Percentiles rank a stretch among this genome's conserved stretches.
Conservation (phyloP, 2,113 vertebrate genomes). For the Fukomys damarensis region DNA sequence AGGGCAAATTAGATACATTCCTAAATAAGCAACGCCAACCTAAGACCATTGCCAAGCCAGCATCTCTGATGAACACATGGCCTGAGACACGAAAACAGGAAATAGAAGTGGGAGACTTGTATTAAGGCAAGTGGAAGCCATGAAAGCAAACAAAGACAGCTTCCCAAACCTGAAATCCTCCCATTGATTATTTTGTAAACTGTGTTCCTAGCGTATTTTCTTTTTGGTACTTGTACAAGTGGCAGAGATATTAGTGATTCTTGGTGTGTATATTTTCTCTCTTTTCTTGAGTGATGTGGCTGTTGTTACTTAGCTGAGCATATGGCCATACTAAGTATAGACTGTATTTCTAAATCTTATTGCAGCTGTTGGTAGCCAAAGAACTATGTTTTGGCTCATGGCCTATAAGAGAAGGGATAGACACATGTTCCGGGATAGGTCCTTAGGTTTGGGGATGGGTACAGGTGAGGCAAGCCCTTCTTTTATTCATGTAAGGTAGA, state of each 20-base stretch:
- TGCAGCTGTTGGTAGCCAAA: background rate
- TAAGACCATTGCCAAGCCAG: background rate
- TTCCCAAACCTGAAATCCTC: background rate
- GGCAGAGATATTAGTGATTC: background rate
- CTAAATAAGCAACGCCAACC: background rate
- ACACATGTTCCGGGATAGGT: background rate
- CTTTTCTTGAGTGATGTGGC: background rate
- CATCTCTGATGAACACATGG: constrained; percentile 28
- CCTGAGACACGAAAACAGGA: constrained; percentile 41
- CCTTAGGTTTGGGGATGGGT: background rate
- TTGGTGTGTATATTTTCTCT: background rate
- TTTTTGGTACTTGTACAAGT: background rate
- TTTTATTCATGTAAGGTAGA: background rate
- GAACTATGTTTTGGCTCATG: background rate
- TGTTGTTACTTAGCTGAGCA: background rate
- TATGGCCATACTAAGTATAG: background rate
- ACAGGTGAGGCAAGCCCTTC: too few relatives aligned
- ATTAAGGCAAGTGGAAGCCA: constrained; percentile 24
- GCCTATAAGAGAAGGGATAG: background rate
- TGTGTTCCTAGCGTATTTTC: background rate
- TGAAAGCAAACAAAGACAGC: background rate
- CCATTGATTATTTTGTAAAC: background rate
- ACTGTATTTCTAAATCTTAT: background rate
- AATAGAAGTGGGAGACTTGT: background rate
- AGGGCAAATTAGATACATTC: constrained; percentile 38